Percentiles rank a stretch among this genome's conserved stretches.
phyloP scores from a whole-genome alignment of 1,140 invertebrate species.

The Meloidogyne floridensis region DNA sequence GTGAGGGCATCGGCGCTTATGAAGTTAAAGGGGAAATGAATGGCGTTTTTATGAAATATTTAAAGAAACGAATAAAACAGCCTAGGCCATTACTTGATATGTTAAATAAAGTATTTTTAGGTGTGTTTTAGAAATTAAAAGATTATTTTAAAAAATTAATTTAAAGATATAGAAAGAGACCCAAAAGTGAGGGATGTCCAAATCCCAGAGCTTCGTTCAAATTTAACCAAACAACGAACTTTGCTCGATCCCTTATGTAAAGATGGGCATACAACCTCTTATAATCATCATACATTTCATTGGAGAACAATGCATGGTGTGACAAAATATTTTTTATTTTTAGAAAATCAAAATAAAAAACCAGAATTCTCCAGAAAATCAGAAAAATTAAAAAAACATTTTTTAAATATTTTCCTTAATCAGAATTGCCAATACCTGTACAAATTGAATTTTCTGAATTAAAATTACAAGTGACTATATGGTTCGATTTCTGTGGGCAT shows the following conservation, averaged over 20 bases:
- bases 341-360: too few species aligned
- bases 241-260: conserved; percentile 53
- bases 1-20: conserved; percentile 64
- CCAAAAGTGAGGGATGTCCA: conserved; percentile 61
- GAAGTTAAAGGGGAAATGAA: conserved; percentile 63
- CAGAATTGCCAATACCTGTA: conserved; percentile 63
- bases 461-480: conserved; percentile 58
- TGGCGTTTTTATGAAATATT: conserved; percentile 66
- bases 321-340: background rate
- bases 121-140: conserved; percentile 49
- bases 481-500: conserved; percentile 66
- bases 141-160: conserved; percentile 6
- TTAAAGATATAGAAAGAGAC: conserved; percentile 62
- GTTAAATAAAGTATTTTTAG: conserved; percentile 59
- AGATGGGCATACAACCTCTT: conserved; percentile 60
- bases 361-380: too few species aligned
- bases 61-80: conserved; percentile 59
- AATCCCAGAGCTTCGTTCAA: conserved; percentile 62
- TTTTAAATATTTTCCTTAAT: too few species aligned
- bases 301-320: conserved; percentile 64
- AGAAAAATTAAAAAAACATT: background rate
- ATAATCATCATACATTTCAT: conserved; percentile 62
- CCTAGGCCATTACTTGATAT: conserved; percentile 56
- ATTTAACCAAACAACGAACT: conserved; percentile 55
- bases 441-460: conserved; percentile 51